A percentile compares a stretch with the other conserved stretches of the same genome.
phyloP scores from a whole-genome alignment of 2,113 vertebrate genomes.

The Ictalurus punctatus region DNA sequence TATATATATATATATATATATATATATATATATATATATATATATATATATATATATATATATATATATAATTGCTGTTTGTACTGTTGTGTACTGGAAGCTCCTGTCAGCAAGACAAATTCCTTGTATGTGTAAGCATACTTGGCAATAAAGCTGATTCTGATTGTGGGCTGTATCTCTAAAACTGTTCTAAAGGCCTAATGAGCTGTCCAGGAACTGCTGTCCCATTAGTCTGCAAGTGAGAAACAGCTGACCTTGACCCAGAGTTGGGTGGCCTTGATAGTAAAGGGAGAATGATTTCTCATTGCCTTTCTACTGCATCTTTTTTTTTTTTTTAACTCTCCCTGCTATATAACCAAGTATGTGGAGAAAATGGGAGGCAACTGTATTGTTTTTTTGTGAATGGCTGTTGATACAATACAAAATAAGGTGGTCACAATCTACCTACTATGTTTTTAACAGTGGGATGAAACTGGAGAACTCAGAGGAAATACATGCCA shows the following conservation, averaged over 20 bases:
- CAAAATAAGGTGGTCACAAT: background rate
- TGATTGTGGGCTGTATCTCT: background rate
- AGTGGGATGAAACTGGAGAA: background rate
- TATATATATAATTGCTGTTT: no score
- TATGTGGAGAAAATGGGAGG: background rate
- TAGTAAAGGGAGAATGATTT: constrained; percentile 28
- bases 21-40: no score
- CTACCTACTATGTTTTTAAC: background rate
- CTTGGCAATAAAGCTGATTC: no score
- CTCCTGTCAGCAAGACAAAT: no score
- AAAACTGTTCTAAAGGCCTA: background rate
- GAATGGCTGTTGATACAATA: background rate
- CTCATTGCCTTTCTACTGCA: constrained; percentile 5
- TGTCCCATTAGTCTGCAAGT: constrained; percentile 15
- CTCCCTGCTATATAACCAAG: background rate
- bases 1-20: no score
- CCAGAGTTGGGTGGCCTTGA: constrained; percentile 26
- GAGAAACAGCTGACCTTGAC: constrained; percentile 37
- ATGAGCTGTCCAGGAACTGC: background rate
- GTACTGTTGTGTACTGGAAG: no score
- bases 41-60: no score
- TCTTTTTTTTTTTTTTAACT: constrained; percentile 3
- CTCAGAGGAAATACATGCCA: background rate
- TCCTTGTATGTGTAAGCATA: no score
- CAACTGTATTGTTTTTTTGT: background rate